Evolutionary conservation across 2,797 vertebrate genomes (phyloP).

Genomic region (Brachymystax lenok): DNA sequence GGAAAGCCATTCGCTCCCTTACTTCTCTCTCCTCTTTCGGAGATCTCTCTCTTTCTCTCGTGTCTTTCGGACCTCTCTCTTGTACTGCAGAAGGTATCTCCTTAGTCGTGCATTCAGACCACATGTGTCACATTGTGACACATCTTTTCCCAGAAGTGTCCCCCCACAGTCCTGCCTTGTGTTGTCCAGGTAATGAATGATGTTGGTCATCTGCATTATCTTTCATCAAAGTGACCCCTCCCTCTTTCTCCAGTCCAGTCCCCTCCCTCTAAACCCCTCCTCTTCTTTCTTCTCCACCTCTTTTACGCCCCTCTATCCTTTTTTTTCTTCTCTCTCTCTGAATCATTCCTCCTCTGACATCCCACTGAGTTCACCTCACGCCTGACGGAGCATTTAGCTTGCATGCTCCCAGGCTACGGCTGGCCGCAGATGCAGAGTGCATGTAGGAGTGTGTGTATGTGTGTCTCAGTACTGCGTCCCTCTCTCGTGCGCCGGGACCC

Average conservation of each 20-base stretch:
- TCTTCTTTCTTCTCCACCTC: slow-evolving; percentile 49
- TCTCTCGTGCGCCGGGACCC: slow-evolving; percentile 37
- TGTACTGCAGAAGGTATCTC: not conserved
- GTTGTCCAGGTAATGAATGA: not conserved
- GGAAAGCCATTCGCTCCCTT: not conserved
- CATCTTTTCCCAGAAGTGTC: not conserved
- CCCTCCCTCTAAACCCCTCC: slow-evolving; percentile 65
- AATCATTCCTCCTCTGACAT: slow-evolving; percentile 57
- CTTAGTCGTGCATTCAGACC: not conserved
- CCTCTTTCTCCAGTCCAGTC: slow-evolving; percentile 35
- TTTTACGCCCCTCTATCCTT: slow-evolving; percentile 43
- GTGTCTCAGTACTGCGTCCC: slow-evolving; percentile 3
- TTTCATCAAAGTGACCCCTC: not conserved
- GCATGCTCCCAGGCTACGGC: slow-evolving; percentile 56
- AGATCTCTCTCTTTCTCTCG: not conserved
- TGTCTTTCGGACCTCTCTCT: not conserved
- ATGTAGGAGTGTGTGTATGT: slow-evolving; percentile 15
- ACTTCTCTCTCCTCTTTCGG: not conserved
- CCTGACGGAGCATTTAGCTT: slow-evolving; percentile 71
- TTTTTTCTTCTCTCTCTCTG: slow-evolving; percentile 49
- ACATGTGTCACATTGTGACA: not conserved
- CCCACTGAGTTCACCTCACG: slow-evolving; percentile 72
- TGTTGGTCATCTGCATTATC: not conserved
- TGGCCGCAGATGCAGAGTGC: slow-evolving; percentile 52
- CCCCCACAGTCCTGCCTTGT: not conserved